phyloP scores from a whole-genome alignment of 2,113 vertebrate species.

The Phoenicopterus ruber region DNA sequence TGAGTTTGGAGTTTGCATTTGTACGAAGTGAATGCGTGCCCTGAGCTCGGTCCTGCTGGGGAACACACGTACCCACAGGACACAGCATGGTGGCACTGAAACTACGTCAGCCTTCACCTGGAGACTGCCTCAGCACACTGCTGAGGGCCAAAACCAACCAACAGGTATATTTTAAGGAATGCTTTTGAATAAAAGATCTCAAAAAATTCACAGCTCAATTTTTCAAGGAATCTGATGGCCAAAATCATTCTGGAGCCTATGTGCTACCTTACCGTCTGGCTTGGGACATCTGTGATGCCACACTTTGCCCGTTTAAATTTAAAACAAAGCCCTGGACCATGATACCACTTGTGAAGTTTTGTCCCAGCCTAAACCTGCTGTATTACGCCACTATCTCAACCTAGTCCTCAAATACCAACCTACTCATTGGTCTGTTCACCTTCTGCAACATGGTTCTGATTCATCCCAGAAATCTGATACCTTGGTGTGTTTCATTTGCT shows the following conservation, averaged over 20 bases:
- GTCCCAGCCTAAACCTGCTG: not conserved
- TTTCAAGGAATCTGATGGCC: not conserved
- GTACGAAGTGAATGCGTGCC: not conserved
- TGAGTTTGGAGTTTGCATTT: not conserved
- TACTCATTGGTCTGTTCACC: not conserved
- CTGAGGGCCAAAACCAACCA: not conserved
- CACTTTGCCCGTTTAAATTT: not conserved
- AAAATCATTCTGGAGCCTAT: not conserved
- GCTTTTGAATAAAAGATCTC: not conserved
- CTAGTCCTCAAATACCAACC: not conserved
- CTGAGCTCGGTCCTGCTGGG: not conserved
- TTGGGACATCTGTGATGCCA: not conserved
- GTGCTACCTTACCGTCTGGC: not conserved
- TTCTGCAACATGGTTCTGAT: not conserved
- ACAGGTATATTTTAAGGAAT: not conserved
- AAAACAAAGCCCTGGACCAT: not conserved
- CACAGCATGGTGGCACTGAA: not conserved
- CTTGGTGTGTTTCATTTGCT: not conserved
- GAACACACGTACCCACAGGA: not conserved
- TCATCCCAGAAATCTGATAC: not conserved
- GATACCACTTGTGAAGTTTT: not conserved
- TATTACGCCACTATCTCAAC: not conserved
- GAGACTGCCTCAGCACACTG: not conserved
- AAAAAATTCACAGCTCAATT: not conserved
- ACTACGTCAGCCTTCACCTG: fast-evolving